Conservation (phyloP, 2,113 vertebrate genomes). For the Struthio camelus region DNA sequence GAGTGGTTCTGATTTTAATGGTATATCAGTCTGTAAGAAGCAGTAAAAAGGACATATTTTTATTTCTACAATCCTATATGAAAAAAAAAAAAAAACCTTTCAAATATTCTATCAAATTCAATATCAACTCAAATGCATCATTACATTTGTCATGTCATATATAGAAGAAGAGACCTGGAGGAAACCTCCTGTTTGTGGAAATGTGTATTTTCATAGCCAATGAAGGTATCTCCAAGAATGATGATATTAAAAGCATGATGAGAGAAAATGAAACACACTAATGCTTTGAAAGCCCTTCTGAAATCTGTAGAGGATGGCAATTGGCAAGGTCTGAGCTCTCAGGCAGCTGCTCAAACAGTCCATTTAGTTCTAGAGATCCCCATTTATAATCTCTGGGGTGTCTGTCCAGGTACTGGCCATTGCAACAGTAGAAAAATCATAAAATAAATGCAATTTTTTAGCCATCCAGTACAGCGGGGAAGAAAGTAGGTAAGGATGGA, state of each 20-base stretch:
- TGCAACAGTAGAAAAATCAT: not conserved
- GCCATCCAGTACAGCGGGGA: not conserved
- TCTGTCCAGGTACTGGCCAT: not conserved
- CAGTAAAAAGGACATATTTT: not conserved
- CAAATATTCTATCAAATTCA: not conserved
- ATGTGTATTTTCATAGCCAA: not conserved
- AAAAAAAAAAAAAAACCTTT: not conserved
- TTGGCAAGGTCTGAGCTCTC: constrained; percentile 2
- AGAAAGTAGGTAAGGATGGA: not conserved
- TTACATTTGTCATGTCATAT: not conserved
- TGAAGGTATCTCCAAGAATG: constrained; percentile 8
- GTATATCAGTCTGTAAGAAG: not conserved
- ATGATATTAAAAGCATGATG: not conserved
- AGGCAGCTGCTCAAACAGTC: not conserved
- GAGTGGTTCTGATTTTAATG: not conserved
- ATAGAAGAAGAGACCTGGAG: not conserved
- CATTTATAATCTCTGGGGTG: not conserved
- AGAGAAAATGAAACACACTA: not conserved
- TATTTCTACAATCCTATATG: not conserved
- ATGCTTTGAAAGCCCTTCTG: not conserved
- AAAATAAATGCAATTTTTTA: not conserved
- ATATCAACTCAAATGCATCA: not conserved
- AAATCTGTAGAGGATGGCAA: not conserved
- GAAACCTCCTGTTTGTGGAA: not conserved
- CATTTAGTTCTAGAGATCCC: not conserved